Percentiles rank a stretch among this genome's conserved stretches.
phyloP scores from a whole-genome alignment of 2,888 invertebrate species.

The Endomychus coccineus region DNA sequence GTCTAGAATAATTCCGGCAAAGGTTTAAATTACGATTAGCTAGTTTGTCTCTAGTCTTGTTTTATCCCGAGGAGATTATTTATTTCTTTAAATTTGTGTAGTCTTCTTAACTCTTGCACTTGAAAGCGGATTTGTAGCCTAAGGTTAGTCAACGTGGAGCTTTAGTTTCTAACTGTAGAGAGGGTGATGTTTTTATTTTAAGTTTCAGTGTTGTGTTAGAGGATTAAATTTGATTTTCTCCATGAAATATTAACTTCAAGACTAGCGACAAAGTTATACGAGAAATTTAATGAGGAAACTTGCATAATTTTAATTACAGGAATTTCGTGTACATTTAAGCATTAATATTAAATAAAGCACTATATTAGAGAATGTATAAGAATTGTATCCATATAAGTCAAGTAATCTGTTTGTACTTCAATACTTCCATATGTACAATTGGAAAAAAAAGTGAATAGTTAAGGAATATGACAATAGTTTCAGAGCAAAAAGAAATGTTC shows the following conservation, averaged over 20 bases:
- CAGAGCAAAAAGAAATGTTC: too few species aligned
- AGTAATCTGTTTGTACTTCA: too few species aligned
- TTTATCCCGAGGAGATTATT: constrained; percentile 23
- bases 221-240: constrained; percentile 22
- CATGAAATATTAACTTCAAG: constrained; percentile 20
- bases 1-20: constrained; percentile 11
- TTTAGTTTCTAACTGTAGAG: constrained; percentile 15
- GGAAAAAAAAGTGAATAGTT: too few species aligned
- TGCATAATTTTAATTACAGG: constrained; percentile 13
- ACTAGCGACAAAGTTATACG: constrained; percentile 19
- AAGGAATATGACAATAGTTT: too few species aligned
- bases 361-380: too few species aligned
- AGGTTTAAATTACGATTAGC: constrained; percentile 18
- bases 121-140: constrained; percentile 23
- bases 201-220: constrained; percentile 18
- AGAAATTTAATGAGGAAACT: constrained; percentile 14
- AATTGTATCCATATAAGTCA: too few species aligned
- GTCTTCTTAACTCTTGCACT: constrained; percentile 24
- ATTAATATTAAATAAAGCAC: too few species aligned
- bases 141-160: constrained; percentile 16
- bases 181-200: constrained; percentile 16
- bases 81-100: constrained; percentile 23
- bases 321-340: constrained; percentile 1
- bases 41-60: constrained; percentile 13
- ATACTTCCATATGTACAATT: too few species aligned